These are phyloP conservation scores for Drosophila mojavensis DNA, from an alignment of 1,140 invertebrate genomes.

Conservation along the genomic window DNA sequence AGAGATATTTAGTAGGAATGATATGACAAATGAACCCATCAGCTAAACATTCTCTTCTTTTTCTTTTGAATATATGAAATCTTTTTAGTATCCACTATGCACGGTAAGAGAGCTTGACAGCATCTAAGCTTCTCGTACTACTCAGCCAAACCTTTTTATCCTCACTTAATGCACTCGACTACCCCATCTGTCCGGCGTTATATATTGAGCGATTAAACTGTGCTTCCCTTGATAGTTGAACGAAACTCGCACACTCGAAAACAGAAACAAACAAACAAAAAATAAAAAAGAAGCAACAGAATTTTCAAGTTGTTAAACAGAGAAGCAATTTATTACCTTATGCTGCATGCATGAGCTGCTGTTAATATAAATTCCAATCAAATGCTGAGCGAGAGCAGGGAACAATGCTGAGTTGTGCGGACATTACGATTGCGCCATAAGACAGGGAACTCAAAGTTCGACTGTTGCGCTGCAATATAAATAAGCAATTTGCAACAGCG, in stretches of 20 bases:
- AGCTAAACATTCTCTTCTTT: no score
- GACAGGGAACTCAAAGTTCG: constrained; percentile 41
- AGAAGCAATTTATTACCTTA: constrained; percentile 57
- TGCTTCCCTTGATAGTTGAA: constrained; percentile 8
- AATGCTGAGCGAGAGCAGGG: constrained; percentile 9
- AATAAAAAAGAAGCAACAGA: constrained; percentile 30
- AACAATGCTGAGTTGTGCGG: constrained; percentile 18
- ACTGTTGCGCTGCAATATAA: constrained; percentile 54
- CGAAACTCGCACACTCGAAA: neutral
- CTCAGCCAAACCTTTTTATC: no score
- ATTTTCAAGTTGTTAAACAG: constrained; percentile 32
- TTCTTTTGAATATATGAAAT: no score
- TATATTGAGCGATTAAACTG: neutral
- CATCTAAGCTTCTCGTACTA: no score
- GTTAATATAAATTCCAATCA: constrained; percentile 46
- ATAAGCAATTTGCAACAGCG: constrained; percentile 66
- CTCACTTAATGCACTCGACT: no score
- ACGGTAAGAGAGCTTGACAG: no score
- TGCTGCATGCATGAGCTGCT: constrained; percentile 45
- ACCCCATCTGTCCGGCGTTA: no score
- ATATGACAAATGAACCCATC: no score
- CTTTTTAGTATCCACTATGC: no score
- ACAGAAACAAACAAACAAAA: constrained; percentile 15
- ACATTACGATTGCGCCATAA: constrained; percentile 53
- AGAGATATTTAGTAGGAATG: no score